Percentiles rank a stretch among this genome's conserved stretches.
phyloP scores from a whole-genome alignment of 2,113 vertebrate species.

The Hydropotes inermis region DNA sequence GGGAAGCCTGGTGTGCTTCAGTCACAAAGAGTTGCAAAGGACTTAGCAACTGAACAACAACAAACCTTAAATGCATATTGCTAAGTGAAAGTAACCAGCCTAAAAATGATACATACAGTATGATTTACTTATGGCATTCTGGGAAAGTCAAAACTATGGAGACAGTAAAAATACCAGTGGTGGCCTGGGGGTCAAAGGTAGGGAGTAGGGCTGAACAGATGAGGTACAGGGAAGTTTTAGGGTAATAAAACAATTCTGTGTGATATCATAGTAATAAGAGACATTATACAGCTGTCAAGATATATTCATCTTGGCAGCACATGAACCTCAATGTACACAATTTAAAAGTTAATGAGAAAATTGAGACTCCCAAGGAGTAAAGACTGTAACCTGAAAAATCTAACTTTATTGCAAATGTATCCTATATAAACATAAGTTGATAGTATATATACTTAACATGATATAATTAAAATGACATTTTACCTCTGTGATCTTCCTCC shows the following conservation, averaged over 20 bases:
- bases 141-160: neutral
- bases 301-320: neutral
- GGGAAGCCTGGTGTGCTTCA: neutral
- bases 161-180: neutral
- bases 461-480: neutral
- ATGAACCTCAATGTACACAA: neutral
- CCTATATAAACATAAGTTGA: neutral
- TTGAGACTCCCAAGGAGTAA: neutral
- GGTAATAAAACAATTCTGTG: neutral
- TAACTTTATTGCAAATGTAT: neutral
- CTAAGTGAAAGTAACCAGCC: neutral
- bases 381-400: neutral
- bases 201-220: neutral
- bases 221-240: neutral
- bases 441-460: neutral
- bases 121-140: neutral
- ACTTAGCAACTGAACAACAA: neutral
- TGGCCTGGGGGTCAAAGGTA: neutral
- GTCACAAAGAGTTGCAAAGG: neutral
- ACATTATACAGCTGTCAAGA: neutral
- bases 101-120: neutral
- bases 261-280: neutral
- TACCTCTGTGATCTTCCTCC: neutral
- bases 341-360: neutral
- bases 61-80: neutral